Base-by-base conservation (phyloP, 2,888 invertebrate species). In the Drosophila flavopinicola region DNA sequence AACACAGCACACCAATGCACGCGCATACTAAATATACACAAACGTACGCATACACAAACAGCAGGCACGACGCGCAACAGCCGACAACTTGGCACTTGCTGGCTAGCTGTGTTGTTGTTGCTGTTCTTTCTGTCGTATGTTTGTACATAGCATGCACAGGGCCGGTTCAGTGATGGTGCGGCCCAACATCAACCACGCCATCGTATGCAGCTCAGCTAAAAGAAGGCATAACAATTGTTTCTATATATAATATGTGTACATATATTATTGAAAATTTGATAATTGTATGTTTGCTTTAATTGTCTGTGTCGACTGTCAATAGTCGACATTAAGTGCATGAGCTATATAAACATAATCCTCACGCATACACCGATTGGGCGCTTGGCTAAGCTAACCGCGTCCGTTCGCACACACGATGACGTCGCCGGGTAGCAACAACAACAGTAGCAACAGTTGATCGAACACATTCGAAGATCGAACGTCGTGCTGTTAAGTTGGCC, bases 81-180 rank as follows among this genome's bases (percentile, higher is more conserved):
- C 66, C 83, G 76, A 82, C 83, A 66, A 77, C 83, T 85, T 85
- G 75, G 77, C 79, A 83, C 82, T 82, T 78, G 84, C 73, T 75
- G 66, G 78, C 77, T 80, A 66, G 78, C 68, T 64, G 48, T 59
- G 42, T 42, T 42, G 42, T 56, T 61, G 44, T 67, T 66, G 44
- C 60, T 65, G 58, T 61, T 73, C 57, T 45, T 73, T 63, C 48
- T 60, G 71, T 51, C 57, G 53, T 63, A 67, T 63, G 56, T 32
- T 49, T 52, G 54, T 56, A 41, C 44, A 54, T 45, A 53, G 29
- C 47, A 32, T 24, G 42, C 23, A 41, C 80, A 80, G 80, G 78
- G 63, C 48, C 80, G 80, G 80, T 78, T 80, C 69, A 73, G 20
- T 30, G 11, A 6, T 35, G 32, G 15, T 42, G 60, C 57, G 66